These are phyloP conservation scores for Atlantisia rogersi DNA, from an alignment of 2,113 vertebrate species.

Conservation along the genomic window DNA sequence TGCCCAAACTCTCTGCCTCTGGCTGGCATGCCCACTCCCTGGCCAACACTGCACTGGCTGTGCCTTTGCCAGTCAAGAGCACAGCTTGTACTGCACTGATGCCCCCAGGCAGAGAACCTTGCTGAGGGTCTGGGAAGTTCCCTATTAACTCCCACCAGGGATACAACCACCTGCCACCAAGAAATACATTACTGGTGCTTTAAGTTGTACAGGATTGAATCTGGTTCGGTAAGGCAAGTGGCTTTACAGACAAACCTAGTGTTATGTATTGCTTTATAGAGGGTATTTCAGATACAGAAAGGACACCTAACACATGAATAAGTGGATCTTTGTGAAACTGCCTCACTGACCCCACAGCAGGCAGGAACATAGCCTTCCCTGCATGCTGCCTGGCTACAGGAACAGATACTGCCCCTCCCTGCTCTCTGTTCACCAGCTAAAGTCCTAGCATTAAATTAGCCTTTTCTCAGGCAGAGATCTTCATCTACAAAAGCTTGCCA, in stretches of 20 bases:
- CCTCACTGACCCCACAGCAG: background rate
- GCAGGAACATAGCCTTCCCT: background rate
- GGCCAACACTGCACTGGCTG: background rate
- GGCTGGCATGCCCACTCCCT: fast-evolving
- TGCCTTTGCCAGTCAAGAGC: fast-evolving
- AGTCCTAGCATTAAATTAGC: background rate
- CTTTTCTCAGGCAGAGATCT: background rate
- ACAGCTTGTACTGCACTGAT: background rate
- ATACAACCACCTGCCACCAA: background rate
- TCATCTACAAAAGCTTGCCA: background rate
- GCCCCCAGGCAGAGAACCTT: background rate
- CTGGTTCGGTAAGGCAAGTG: background rate
- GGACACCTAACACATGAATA: background rate
- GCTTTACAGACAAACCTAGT: background rate
- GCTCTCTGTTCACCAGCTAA: background rate
- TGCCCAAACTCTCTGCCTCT: background rate
- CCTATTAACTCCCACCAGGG: fast-evolving
- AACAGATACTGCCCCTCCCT: background rate
- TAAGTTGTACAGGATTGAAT: background rate
- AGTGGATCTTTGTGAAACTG: background rate
- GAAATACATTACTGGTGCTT: background rate
- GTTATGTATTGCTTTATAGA: background rate
- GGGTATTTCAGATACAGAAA: background rate
- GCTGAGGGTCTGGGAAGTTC: background rate
- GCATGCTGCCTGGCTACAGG: background rate